Evolutionary conservation across 2,888 invertebrate species (phyloP).

Genomic region (Amiota mariae): DNA sequence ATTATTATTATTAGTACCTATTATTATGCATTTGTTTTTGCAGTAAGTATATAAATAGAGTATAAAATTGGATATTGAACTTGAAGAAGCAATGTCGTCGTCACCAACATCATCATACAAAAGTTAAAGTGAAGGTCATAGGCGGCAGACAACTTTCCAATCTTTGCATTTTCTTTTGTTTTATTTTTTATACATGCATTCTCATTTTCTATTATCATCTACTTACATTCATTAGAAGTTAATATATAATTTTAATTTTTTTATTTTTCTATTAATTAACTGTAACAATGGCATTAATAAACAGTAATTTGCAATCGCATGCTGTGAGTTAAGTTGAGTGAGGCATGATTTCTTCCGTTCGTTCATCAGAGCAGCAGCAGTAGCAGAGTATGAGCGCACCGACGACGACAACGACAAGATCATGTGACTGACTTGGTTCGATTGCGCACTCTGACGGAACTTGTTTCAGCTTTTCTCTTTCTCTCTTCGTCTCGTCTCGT

Average conservation of each 20-base stretch:
- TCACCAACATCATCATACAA: no score
- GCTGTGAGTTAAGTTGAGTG: not conserved
- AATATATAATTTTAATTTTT: slow-evolving; percentile 59
- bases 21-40: slow-evolving; percentile 32
- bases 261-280: slow-evolving; percentile 9
- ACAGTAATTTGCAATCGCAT: slow-evolving; percentile 25
- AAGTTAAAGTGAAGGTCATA: no score
- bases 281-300: slow-evolving; percentile 21
- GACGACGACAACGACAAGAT: not conserved
- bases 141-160: no score
- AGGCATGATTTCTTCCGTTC: slow-evolving; percentile 15
- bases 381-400: not conserved
- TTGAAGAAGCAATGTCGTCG: no score
- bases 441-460: slow-evolving; percentile 9
- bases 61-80: no score
- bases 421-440: slow-evolving; percentile 16
- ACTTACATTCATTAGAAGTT: slow-evolving; percentile 40
- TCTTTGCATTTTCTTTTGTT: no score
- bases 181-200: no score
- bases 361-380: slow-evolving; percentile 3
- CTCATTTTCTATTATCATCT: not conserved
- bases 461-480: slow-evolving; percentile 7
- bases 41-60: no score
- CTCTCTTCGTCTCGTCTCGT: not conserved
- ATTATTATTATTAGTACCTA: slow-evolving; percentile 4